Evolutionary conservation across 2,888 invertebrate species (phyloP).

Genomic region (Erebia epiphron): DNA sequence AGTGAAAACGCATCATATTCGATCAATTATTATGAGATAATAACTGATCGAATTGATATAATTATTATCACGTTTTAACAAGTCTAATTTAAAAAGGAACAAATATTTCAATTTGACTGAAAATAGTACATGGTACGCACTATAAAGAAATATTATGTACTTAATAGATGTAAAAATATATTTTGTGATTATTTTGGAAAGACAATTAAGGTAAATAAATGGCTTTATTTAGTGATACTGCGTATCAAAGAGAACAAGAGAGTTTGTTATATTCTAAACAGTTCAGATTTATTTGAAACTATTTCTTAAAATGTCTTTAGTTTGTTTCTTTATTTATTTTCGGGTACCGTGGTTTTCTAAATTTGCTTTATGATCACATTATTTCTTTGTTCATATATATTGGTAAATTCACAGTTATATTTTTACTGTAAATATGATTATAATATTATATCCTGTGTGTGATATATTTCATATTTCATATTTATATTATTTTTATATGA

Average conservation of each 20-base stretch:
- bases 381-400: neutral
- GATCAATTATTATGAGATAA: slow-evolving; percentile 6
- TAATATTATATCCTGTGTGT: neutral
- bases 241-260: neutral
- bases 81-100: slow-evolving; percentile 7
- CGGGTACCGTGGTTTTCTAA: slow-evolving; percentile 3
- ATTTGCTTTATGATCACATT: neutral
- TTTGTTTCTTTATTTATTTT: neutral
- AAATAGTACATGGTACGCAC: slow-evolving; percentile 8
- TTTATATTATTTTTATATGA: no score
- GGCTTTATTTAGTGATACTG: neutral
- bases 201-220: neutral
- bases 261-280: neutral
- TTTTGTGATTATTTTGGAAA: slow-evolving; percentile 15
- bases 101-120: slow-evolving; percentile 3
- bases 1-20: no score
- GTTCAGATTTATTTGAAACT: neutral
- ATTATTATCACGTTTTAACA: neutral
- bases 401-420: no score
- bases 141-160: neutral
- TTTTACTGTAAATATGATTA: no score
- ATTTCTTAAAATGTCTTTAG: neutral
- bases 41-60: neutral
- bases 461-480: no score
- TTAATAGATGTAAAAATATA: slow-evolving; percentile 1